phyloP scores from a whole-genome alignment of 2,797 vertebrate genomes.

The Kryptopterus vitreolus region DNA sequence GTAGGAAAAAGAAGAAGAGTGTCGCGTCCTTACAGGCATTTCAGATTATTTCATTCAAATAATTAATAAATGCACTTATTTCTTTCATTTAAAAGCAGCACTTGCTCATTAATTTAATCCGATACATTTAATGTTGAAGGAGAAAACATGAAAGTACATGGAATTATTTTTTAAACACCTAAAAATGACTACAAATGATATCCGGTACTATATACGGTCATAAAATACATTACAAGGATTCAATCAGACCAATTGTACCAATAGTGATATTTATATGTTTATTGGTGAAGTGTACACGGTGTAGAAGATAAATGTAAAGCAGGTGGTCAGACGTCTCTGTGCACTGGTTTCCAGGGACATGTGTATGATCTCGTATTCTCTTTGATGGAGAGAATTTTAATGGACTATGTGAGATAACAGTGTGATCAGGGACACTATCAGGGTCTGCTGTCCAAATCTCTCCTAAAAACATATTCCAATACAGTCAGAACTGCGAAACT shows the following conservation, averaged over 20 bases:
- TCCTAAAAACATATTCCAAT: background rate
- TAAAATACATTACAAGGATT: background rate
- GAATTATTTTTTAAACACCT: background rate
- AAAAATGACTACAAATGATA: background rate
- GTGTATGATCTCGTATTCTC: slow-evolving; percentile 41
- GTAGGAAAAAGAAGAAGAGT: background rate
- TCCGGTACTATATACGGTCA: background rate
- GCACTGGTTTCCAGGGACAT: slow-evolving; percentile 39
- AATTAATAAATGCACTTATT: background rate
- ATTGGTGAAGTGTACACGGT: background rate
- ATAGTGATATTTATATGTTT: background rate
- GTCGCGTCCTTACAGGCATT: background rate
- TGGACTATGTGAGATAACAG: slow-evolving; percentile 52
- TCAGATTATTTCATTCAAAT: background rate
- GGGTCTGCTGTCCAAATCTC: background rate
- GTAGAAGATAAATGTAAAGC: background rate
- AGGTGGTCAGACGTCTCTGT: slow-evolving; percentile 1
- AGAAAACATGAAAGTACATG: background rate
- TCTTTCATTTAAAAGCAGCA: background rate
- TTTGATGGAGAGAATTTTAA: slow-evolving; percentile 56
- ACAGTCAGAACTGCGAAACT: background rate
- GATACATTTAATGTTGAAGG: too few species aligned
- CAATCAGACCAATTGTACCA: background rate
- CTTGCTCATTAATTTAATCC: too few species aligned
- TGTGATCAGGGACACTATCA: slow-evolving; percentile 47